Percentiles rank a stretch among this genome's conserved stretches.
phyloP scores from a whole-genome alignment of 2,113 vertebrate species.

The Pontoporia blainvillei region DNA sequence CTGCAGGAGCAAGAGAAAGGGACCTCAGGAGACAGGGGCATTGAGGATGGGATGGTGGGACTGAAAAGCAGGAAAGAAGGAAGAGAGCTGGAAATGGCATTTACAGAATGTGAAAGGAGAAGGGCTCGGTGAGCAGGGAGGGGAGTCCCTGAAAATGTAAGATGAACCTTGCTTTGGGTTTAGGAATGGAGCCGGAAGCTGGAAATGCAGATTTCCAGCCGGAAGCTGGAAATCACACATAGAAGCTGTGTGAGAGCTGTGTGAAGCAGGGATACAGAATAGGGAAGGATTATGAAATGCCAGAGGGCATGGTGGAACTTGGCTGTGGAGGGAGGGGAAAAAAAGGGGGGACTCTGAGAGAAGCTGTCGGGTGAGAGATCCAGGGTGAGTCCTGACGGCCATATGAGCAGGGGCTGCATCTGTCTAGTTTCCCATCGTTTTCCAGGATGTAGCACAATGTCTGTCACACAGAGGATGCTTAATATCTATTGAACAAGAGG shows the following conservation, averaged over 20 bases:
- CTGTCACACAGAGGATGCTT: conserved; percentile 9
- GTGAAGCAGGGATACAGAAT: neutral
- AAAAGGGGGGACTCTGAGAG: neutral
- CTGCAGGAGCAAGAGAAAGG: neutral
- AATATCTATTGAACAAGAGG: neutral
- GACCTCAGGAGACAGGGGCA: neutral
- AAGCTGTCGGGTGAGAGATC: neutral
- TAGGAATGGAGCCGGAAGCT: conserved; percentile 11
- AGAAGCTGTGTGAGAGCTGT: neutral
- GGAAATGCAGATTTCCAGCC: neutral
- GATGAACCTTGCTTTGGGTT: neutral
- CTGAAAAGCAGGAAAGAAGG: neutral
- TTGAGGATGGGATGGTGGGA: neutral
- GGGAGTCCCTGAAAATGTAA: neutral
- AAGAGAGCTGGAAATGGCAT: conserved; percentile 21
- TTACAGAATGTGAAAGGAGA: neutral
- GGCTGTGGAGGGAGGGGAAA: neutral
- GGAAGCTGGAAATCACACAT: conserved; percentile 10
- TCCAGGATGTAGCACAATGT: neutral
- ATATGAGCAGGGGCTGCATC: neutral
- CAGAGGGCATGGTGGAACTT: neutral
- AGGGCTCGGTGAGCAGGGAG: neutral
- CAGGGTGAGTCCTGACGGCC: neutral
- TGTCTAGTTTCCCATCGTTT: neutral
- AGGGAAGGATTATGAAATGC: conserved; percentile 2